A percentile compares a stretch with the other conserved stretches of the same genome.
Evolutionary conservation across 2,888 invertebrate species (phyloP).

Genomic region (Meganola albula): DNA sequence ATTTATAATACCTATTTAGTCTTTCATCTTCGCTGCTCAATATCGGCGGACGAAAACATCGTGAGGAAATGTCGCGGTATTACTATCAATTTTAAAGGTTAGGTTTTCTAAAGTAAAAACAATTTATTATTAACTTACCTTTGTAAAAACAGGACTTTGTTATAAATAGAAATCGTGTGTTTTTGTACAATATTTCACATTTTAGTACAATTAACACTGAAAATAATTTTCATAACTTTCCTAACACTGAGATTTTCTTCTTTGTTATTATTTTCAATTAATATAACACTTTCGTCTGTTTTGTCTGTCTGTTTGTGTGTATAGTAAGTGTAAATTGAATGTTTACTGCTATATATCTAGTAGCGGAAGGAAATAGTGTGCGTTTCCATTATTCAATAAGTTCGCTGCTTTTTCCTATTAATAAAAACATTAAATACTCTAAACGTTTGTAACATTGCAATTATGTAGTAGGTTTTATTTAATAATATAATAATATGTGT

Average conservation of each 20-base stretch:
- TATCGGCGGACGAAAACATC: no score
- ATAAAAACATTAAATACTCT: neutral
- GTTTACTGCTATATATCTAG: slow-evolving; percentile 26
- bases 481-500: no score
- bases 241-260: neutral
- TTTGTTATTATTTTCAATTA: neutral
- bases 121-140: no score
- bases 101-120: no score
- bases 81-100: no score
- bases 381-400: slow-evolving; percentile 16
- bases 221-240: neutral
- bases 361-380: slow-evolving; percentile 19
- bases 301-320: slow-evolving; percentile 25
- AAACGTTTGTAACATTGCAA: neutral
- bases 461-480: no score
- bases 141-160: no score
- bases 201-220: neutral
- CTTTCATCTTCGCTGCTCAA: no score
- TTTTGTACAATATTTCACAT: neutral
- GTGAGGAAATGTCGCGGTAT: no score
- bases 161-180: no score
- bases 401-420: neutral
- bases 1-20: no score
- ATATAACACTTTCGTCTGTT: slow-evolving; percentile 1
- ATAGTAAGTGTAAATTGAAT: slow-evolving; percentile 19